Evolutionary conservation across 2,797 vertebrate species (phyloP), one percentile per base, ranked within the genome.

Genomic region (Protonibea diacanthus): DNA sequence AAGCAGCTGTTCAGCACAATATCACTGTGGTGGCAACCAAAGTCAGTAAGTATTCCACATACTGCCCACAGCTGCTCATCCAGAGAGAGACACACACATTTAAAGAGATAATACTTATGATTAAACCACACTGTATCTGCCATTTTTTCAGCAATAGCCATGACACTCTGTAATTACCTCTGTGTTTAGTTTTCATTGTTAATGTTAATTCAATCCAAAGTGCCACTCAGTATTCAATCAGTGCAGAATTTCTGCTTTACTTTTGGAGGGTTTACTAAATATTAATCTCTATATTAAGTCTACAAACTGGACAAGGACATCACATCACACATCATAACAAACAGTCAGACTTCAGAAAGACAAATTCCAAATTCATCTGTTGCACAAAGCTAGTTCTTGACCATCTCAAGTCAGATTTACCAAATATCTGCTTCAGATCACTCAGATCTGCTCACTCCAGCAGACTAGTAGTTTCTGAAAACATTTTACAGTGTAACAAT

Each of bases 21-120:
- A 95, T 99, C 91, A 97, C 96, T 71, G 95, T 97, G 89, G 93
- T 97, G 87, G 97, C 97, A 82, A 97, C 96, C 90, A 98, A 99
- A 98, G 93, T 97, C 94, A 97, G 97, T 99, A 96, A 98, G 97
- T 98, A 97, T 91, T 83, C 63, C 67, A 75, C 11, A 13, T 6
- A 53, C 23, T 53, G n/a, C 12, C 7, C 12, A n/a, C 10, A 45
- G 49, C 27, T 53, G 23, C 4, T 63, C 40, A 38, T 25, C 29
- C 42, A 71, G 15, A 71, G 12, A 53, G 17, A 52, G n/a, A 27
- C 8, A 38, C 33, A 38, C 33, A 42, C 29, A 7, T 25, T 27
- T 8, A n/a, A n/a, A n/a, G 6, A 33, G 8, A n/a, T 0, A 48
- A 29, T 25, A 8, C 9, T 17, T n/a, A 17, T 14, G 8, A 21